Percentiles rank a stretch among this genome's conserved stretches.
These are phyloP conservation scores for Pantherophis alleghaniensis DNA, from an alignment of 2,797 vertebrate genomes.

Conservation along the genomic window DNA sequence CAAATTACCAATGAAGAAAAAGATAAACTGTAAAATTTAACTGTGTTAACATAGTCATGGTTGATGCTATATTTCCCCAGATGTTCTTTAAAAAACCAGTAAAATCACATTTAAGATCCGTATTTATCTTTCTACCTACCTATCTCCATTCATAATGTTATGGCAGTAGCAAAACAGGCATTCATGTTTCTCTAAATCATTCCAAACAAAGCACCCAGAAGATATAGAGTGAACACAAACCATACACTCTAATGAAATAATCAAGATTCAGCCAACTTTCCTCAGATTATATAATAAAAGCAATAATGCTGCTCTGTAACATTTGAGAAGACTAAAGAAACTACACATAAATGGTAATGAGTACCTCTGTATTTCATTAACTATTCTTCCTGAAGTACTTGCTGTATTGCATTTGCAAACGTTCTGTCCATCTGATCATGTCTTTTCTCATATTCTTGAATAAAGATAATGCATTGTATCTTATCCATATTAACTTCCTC, in stretches of 20 bases:
- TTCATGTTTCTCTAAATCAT: fast-evolving
- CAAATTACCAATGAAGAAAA: background rate
- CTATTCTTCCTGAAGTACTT: background rate
- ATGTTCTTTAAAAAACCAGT: background rate
- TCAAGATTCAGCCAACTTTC: background rate
- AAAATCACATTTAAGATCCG: background rate
- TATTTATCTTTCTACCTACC: background rate
- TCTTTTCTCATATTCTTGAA: fast-evolving
- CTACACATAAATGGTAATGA: background rate
- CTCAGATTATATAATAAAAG: background rate
- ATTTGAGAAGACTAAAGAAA: constrained; percentile 24
- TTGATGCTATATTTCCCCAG: background rate
- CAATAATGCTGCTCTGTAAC: background rate
- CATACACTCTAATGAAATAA: background rate
- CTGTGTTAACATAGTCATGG: background rate
- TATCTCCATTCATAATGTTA: background rate
- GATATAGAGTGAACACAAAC: background rate
- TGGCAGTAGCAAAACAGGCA: background rate
- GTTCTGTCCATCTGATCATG: background rate
- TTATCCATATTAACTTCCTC: background rate
- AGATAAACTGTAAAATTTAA: background rate
- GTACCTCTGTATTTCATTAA: constrained; percentile 28
- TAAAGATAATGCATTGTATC: background rate
- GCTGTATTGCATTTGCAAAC: background rate
- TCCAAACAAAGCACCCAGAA: background rate